phyloP scores from a whole-genome alignment of 2,113 vertebrate species.

The Prochilodus magdalenae region DNA sequence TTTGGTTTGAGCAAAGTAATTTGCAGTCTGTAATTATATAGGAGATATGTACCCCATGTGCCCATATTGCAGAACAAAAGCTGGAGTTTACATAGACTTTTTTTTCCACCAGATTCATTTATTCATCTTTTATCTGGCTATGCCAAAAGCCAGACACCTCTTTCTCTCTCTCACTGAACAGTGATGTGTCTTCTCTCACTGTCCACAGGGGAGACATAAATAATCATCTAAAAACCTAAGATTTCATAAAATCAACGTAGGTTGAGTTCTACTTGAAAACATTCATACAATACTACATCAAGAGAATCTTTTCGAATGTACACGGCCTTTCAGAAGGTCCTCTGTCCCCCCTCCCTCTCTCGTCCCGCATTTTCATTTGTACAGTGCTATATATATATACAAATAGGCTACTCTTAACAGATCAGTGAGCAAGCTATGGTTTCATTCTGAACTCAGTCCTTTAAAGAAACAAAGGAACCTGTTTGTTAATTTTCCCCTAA shows the following conservation, averaged over 20 bases:
- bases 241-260: conserved; percentile 93
- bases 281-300: conserved; percentile 97
- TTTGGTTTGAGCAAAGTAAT: too few species aligned
- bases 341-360: conserved; percentile 67
- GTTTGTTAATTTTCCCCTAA: conserved; percentile 35
- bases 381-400: conserved; percentile 90
- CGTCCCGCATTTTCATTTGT: conserved; percentile 64
- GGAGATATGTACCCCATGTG: too few species aligned
- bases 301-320: conserved; percentile 98
- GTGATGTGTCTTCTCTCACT: conserved; percentile 84
- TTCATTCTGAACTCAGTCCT: conserved; percentile 54
- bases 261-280: conserved; percentile 92
- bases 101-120: conserved; percentile 71
- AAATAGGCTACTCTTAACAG: conserved; percentile 88
- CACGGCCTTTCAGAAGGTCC: conserved; percentile 81
- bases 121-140: conserved; percentile 71
- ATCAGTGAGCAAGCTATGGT: conserved; percentile 85
- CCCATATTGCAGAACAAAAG: conserved; percentile 7
- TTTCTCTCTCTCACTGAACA: conserved; percentile 80
- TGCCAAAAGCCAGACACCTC: conserved; percentile 78
- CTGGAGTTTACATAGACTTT: not conserved
- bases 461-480: conserved; percentile 52
- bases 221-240: conserved; percentile 95
- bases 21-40: too few species aligned
- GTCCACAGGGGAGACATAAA: conserved; percentile 95